phyloP scores from a whole-genome alignment of 2,888 invertebrate species.

The Amphimallon solstitiale region DNA sequence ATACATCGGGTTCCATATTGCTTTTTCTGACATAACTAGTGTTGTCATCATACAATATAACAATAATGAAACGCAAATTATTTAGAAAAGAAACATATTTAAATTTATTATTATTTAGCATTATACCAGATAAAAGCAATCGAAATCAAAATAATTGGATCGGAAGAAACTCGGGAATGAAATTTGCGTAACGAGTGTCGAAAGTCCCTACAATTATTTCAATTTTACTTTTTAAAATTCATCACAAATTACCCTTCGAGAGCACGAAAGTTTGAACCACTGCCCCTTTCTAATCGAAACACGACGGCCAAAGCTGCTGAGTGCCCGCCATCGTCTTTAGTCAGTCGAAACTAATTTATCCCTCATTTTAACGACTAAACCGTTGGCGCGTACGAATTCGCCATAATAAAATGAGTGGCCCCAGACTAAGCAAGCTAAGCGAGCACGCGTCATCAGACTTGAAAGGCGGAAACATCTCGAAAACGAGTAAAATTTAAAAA shows the following conservation, averaged over 20 bases:
- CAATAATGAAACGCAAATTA: no score
- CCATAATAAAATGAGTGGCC: constrained; percentile 16
- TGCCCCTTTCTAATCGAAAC: neutral
- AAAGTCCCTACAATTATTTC: no score
- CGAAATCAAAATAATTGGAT: no score
- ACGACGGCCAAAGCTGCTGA: neutral
- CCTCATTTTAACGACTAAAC: neutral
- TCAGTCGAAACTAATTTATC: constrained; percentile 20
- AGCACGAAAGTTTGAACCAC: neutral
- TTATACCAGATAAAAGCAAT: no score
- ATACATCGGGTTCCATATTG: no score
- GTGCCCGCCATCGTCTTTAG: neutral
- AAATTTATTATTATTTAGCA: no score
- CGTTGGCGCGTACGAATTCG: constrained; percentile 12
- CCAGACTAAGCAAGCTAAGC: neutral
- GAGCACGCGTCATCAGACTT: constrained; percentile 19
- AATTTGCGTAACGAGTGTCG: no score
- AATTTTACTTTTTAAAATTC: constrained; percentile 3
- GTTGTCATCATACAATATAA: no score
- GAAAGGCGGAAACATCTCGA: constrained; percentile 9
- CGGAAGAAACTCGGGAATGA: no score
- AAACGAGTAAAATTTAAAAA: constrained; percentile 30
- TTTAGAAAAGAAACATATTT: no score
- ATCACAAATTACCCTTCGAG: constrained; percentile 2
- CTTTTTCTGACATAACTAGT: no score